These are phyloP conservation scores for Holothuria glaberrima DNA, from an alignment of 35 echinoderm and acorn worm genomes.

Conservation along the genomic window DNA sequence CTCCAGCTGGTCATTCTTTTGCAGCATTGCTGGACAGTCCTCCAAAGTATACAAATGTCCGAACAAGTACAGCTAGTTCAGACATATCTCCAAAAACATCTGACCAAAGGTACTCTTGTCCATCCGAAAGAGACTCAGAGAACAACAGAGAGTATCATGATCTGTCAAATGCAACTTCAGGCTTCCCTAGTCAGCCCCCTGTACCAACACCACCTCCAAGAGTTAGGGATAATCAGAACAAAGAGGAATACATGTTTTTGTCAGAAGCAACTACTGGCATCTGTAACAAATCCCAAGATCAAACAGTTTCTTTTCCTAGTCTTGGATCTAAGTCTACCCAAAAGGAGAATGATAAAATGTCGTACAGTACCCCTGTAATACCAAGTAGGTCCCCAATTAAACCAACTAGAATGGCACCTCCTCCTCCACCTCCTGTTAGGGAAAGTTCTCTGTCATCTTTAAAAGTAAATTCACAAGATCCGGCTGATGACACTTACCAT, in stretches of 20 bases:
- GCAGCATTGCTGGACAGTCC: neutral
- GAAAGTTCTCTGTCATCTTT: neutral
- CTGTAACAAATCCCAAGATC: neutral
- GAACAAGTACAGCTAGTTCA: neutral
- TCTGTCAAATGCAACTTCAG: neutral
- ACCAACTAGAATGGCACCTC: slow-evolving; percentile 22
- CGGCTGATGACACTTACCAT: slow-evolving; percentile 12
- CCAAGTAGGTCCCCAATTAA: slow-evolving; percentile 2
- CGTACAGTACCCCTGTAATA: neutral
- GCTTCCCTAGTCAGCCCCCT: neutral
- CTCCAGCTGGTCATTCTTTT: neutral
- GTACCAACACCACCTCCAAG: slow-evolving; percentile 28
- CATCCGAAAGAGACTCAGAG: neutral
- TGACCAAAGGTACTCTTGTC: no score
- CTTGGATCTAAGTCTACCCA: neutral
- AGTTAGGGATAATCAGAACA: neutral
- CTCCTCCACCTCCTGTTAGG: slow-evolving; percentile 21
- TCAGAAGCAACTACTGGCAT: slow-evolving; percentile 17
- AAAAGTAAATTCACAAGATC: neutral
- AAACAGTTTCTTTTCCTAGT: neutral
- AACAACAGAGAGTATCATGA: neutral
- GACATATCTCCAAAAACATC: no score
- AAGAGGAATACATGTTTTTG: slow-evolving; percentile 14
- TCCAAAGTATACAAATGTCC: slow-evolving; percentile 20
- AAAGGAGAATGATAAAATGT: neutral